Conservation (phyloP, 37 sponge, comb jelly and placozoan genomes). For the Axinella damicornis region DNA sequence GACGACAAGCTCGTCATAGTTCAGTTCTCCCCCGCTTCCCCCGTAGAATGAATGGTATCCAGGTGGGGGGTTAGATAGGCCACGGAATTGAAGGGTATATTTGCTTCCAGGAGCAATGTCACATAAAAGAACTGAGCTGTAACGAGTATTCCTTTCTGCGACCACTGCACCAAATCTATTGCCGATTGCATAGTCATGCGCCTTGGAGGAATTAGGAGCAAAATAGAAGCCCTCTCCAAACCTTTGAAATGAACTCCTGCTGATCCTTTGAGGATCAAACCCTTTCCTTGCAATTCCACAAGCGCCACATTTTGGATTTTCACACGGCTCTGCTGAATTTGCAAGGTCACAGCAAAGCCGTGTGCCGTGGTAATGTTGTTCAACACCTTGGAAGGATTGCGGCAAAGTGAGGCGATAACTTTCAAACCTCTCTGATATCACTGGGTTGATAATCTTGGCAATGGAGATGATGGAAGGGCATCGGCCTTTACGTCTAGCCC, state of each 20-base stretch:
- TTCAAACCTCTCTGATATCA: not conserved
- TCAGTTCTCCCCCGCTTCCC: constrained; percentile 7
- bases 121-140: too few relatives aligned
- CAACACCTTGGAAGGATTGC: constrained; percentile 4
- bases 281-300: too few relatives aligned
- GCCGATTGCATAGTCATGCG: constrained; percentile 67
- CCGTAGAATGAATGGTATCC: constrained; percentile 64
- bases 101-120: constrained; percentile 63
- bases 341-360: constrained; percentile 58
- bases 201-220: constrained; percentile 66
- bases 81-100: too few relatives aligned
- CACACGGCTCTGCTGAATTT: constrained; percentile 22
- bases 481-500: not conserved
- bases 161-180: not conserved
- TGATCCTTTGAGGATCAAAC: constrained; percentile 26
- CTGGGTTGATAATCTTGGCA: not conserved
- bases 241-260: constrained; percentile 27
- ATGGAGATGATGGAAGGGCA: not conserved
- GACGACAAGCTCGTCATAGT: constrained; percentile 66
- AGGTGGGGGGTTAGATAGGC: constrained; percentile 47
- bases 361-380: constrained; percentile 67
- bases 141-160: too few relatives aligned
- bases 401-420: not conserved
- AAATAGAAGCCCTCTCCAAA: constrained; percentile 76
- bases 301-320: constrained; percentile 6